Conservation (phyloP, 2,797 vertebrate species). For the Sebastiscus albofasciatus region DNA sequence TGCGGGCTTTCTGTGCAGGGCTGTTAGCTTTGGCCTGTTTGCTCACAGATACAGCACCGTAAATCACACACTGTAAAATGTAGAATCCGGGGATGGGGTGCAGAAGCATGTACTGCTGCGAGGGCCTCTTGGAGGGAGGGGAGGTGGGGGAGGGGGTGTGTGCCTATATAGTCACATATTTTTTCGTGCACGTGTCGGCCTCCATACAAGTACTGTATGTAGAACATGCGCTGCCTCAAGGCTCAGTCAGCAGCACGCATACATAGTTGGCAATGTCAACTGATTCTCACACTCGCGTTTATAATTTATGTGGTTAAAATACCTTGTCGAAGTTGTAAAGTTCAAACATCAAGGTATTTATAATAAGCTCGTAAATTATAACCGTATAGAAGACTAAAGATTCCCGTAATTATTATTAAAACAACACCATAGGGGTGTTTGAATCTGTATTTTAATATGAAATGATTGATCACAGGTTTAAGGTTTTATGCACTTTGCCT, state of each 20-base stretch:
- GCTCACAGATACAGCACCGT: conserved; percentile 87
- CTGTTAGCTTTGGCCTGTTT: conserved; percentile 93
- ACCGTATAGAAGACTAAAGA: conserved; percentile 21
- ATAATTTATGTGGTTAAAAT: conserved; percentile 84
- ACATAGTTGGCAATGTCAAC: conserved; percentile 33
- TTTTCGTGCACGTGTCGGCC: conserved; percentile 44
- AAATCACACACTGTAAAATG: conserved; percentile 90
- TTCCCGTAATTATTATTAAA: conserved; percentile 53
- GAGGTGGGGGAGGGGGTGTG: not conserved
- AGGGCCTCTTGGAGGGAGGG: conserved; percentile 77
- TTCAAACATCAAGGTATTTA: conserved; percentile 85
- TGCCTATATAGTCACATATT: conserved; percentile 36
- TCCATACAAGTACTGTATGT: conserved; percentile 48
- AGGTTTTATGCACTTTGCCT: conserved; percentile 91
- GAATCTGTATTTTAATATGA: conserved; percentile 46
- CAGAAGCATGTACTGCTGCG: conserved; percentile 82
- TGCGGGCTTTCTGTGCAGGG: conserved; percentile 88
- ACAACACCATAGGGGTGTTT: conserved; percentile 31
- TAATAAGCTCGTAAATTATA: conserved; percentile 77
- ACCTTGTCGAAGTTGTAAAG: conserved; percentile 83
- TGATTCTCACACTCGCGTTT: conserved; percentile 27
- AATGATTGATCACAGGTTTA: conserved; percentile 88
- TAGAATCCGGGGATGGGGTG: conserved; percentile 83
- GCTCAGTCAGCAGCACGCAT: conserved; percentile 37
- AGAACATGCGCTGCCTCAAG: conserved; percentile 68